Percentiles rank a stretch among this genome's conserved stretches.
Evolutionary conservation across 2,113 vertebrate species (phyloP).

Genomic region (Ciconia stormi): DNA sequence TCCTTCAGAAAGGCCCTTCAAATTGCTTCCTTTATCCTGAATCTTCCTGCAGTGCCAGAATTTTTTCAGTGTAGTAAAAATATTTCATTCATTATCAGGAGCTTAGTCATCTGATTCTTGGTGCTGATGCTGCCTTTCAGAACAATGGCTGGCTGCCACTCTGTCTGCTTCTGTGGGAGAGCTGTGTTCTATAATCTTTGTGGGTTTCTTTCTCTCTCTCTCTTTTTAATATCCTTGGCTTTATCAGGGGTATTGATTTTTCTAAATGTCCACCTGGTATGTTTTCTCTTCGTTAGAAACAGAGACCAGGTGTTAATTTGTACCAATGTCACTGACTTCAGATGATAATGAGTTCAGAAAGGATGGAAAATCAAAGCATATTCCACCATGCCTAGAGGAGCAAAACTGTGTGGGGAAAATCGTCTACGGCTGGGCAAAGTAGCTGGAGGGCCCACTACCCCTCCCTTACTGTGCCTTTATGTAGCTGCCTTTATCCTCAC

Average conservation of each 20-base stretch:
- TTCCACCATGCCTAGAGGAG: background rate
- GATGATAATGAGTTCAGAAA: conserved; percentile 23
- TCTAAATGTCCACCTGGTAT: conserved; percentile 43
- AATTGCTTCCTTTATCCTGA: conserved; percentile 43
- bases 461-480: background rate
- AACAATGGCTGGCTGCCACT: conserved; percentile 69
- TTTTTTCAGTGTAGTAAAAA: conserved; percentile 66
- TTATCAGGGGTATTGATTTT: conserved; percentile 61
- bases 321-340: conserved; percentile 16
- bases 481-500: background rate
- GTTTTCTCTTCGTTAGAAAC: conserved; percentile 13
- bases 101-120: conserved; percentile 71
- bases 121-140: conserved; percentile 53
- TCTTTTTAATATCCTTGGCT: conserved; percentile 67
- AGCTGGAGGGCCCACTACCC: background rate
- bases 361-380: background rate
- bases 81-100: conserved; percentile 68
- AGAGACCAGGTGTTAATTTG: conserved; percentile 27
- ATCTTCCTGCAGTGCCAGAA: conserved; percentile 38
- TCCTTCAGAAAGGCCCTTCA: conserved; percentile 53
- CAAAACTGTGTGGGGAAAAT: background rate
- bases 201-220: conserved; percentile 3
- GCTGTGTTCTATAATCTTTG: background rate
- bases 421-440: background rate
- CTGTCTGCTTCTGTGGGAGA: conserved; percentile 44